phyloP scores from a whole-genome alignment of 2,797 vertebrate species.

The Sus cebifrons region DNA sequence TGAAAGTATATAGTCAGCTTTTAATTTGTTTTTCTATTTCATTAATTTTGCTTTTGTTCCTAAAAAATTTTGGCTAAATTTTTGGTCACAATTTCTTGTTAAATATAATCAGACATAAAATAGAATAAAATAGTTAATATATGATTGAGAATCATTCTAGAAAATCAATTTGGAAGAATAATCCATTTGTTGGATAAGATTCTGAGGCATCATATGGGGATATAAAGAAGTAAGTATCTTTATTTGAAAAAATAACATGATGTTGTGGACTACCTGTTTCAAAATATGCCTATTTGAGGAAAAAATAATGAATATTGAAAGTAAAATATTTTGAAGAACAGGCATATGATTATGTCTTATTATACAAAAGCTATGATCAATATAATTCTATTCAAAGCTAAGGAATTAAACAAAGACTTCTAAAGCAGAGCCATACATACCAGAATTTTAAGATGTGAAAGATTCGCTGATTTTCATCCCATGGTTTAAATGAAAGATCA shows the following conservation, averaged over 20 bases:
- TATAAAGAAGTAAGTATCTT: background rate
- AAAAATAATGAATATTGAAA: background rate
- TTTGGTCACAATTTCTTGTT: background rate
- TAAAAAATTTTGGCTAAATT: constrained; percentile 40
- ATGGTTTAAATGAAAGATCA: background rate
- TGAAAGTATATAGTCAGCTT: background rate
- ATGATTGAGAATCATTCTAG: constrained; percentile 3
- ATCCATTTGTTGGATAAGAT: background rate
- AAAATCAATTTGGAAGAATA: background rate
- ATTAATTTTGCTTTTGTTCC: constrained; percentile 34
- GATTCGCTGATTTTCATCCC: background rate
- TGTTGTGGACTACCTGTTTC: background rate
- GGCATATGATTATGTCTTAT: background rate
- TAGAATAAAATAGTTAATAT: background rate
- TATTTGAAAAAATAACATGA: constrained; percentile 13
- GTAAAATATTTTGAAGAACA: background rate
- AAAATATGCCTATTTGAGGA: background rate
- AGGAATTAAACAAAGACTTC: constrained; percentile 32
- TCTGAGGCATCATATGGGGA: background rate
- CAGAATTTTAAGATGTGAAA: constrained; percentile 23
- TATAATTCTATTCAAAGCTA: constrained; percentile 1
- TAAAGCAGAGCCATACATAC: background rate
- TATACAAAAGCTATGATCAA: background rate
- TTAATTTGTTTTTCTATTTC: constrained; percentile 30
- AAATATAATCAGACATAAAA: background rate